These are phyloP conservation scores for Calidris pugnax DNA, from an alignment of 2,113 vertebrate genomes.

Conservation along the genomic window DNA sequence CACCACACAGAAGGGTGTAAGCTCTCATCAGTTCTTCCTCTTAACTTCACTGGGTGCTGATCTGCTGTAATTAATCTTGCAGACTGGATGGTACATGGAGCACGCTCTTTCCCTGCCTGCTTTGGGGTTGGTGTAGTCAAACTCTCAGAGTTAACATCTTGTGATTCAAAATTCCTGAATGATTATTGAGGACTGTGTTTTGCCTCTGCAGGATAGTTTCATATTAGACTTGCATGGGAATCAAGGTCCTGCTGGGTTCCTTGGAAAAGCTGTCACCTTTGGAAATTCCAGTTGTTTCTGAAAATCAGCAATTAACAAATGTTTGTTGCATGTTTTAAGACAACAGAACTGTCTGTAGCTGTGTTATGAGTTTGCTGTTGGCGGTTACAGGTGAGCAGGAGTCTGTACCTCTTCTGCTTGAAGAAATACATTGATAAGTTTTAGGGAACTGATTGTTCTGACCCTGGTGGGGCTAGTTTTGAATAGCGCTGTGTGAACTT, in stretches of 20 bases:
- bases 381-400: neutral
- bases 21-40: neutral
- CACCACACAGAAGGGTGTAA: neutral
- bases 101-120: neutral
- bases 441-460: neutral
- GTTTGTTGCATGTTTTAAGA: neutral
- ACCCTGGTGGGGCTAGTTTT: neutral
- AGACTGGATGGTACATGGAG: neutral
- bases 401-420: neutral
- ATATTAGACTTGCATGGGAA: neutral
- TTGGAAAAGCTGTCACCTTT: neutral
- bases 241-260: neutral
- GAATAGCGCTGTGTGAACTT: rapidly evolving
- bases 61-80: neutral
- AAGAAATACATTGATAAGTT: neutral
- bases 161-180: neutral
- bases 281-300: neutral
- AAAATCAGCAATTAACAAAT: neutral
- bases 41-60: neutral
- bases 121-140: neutral
- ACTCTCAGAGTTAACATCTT: neutral
- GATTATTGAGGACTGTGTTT: neutral
- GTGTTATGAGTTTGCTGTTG: neutral
- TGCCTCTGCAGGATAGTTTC: neutral
- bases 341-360: neutral